A percentile compares a stretch with the other conserved stretches of the same genome.
Evolutionary conservation across 2,113 vertebrate species (phyloP).

Genomic region (Ahaetulla prasina): DNA sequence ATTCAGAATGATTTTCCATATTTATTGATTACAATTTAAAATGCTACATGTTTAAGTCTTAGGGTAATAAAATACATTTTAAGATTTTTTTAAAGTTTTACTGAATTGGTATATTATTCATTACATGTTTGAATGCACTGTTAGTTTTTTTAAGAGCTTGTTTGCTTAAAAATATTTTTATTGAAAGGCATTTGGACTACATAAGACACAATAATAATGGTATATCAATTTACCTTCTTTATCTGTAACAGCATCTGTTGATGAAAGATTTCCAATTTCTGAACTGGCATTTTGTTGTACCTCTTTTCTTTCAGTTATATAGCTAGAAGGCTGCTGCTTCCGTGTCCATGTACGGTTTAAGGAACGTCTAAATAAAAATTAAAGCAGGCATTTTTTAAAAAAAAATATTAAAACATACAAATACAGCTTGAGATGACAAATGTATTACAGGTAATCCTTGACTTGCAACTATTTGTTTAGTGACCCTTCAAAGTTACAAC

Average conservation of each 20-base stretch:
- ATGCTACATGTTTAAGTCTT: background rate
- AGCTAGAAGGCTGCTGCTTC: conserved; percentile 51
- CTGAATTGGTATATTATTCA: background rate
- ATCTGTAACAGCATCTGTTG: conserved; percentile 42
- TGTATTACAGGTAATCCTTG: background rate
- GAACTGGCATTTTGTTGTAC: conserved; percentile 38
- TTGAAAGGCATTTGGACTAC: background rate
- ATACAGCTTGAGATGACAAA: background rate
- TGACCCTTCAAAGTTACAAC: background rate
- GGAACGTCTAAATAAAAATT: conserved; percentile 52
- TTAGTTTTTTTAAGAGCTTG: background rate
- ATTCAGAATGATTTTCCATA: background rate
- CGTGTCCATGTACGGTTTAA: conserved; percentile 75
- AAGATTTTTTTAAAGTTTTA: background rate
- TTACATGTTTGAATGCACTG: background rate
- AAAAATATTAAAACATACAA: background rate
- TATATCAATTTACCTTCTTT: conserved; percentile 21
- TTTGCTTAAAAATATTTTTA: background rate
- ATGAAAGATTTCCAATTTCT: conserved; percentile 31
- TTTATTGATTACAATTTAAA: background rate
- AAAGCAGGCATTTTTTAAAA: conserved; percentile 5
- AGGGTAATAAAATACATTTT: background rate
- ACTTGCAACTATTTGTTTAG: background rate
- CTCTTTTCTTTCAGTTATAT: conserved; percentile 50
- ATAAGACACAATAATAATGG: background rate